Conservation (phyloP, 2,797 vertebrate genomes). For the Sciurus carolinensis region DNA sequence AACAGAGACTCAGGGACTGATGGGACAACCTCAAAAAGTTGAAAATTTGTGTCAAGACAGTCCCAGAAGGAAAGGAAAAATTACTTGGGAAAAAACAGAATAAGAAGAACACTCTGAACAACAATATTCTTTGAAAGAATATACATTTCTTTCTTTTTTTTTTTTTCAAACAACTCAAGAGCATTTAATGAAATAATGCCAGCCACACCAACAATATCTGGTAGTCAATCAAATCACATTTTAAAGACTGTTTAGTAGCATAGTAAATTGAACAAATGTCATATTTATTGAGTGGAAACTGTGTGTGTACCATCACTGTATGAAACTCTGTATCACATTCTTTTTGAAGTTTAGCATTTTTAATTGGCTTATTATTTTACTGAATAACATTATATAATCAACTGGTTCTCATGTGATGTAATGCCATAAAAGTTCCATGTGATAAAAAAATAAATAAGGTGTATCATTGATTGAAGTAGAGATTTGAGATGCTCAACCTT, state of each 20-base stretch:
- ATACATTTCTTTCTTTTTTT: too few relatives aligned
- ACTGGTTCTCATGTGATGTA: not conserved
- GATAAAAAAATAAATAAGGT: not conserved
- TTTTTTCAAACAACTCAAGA: not conserved
- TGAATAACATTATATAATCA: not conserved
- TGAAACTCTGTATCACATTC: not conserved
- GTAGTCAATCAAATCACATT: not conserved
- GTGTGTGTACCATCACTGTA: not conserved
- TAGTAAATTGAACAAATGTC: not conserved
- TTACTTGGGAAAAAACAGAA: too few relatives aligned
- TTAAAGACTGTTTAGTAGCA: conserved; percentile 1
- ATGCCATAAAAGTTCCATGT: not conserved
- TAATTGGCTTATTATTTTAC: conserved; percentile 7
- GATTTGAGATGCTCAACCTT: not conserved
- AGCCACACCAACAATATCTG: not conserved
- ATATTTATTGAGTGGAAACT: not conserved
- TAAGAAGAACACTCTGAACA: not conserved
- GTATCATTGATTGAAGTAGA: not conserved
- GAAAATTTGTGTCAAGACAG: not conserved
- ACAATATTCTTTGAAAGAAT: not conserved
- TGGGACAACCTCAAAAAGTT: not conserved
- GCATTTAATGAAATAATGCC: not conserved
- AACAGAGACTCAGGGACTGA: not conserved
- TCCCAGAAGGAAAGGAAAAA: not conserved
- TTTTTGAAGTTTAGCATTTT: not conserved